phyloP scores from a whole-genome alignment of 2,113 vertebrate species.

The Anas platyrhynchos region DNA sequence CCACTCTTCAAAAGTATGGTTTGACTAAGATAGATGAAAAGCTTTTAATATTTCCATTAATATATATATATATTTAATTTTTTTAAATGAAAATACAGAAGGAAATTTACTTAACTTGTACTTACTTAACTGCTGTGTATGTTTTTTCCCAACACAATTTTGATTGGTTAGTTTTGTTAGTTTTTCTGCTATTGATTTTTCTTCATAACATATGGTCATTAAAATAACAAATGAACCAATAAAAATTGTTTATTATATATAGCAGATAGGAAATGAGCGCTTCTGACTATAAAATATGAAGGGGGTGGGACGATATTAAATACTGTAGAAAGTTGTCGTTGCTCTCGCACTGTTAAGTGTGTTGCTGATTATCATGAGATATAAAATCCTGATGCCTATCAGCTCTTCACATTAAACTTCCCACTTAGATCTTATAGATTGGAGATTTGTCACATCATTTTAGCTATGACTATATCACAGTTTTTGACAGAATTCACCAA shows the following conservation, averaged over 20 bases:
- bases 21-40: background rate
- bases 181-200: background rate
- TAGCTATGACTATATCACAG: background rate
- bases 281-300: background rate
- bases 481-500: slow-evolving; percentile 34
- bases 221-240: background rate
- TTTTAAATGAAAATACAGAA: background rate
- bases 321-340: background rate
- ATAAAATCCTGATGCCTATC: slow-evolving; percentile 43
- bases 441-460: slow-evolving; percentile 40
- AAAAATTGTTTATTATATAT: background rate
- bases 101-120: background rate
- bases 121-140: background rate
- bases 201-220: background rate
- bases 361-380: slow-evolving; percentile 31
- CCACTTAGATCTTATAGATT: background rate
- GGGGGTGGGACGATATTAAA: background rate
- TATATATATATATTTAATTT: background rate
- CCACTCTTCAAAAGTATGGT: background rate
- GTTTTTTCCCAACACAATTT: background rate
- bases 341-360: background rate
- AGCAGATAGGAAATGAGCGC: background rate
- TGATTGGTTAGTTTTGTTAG: background rate
- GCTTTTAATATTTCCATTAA: background rate
- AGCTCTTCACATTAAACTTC: background rate